Conservation (phyloP, 23 tunicate genomes). For the Oikopleura vanhoeffeni region DNA sequence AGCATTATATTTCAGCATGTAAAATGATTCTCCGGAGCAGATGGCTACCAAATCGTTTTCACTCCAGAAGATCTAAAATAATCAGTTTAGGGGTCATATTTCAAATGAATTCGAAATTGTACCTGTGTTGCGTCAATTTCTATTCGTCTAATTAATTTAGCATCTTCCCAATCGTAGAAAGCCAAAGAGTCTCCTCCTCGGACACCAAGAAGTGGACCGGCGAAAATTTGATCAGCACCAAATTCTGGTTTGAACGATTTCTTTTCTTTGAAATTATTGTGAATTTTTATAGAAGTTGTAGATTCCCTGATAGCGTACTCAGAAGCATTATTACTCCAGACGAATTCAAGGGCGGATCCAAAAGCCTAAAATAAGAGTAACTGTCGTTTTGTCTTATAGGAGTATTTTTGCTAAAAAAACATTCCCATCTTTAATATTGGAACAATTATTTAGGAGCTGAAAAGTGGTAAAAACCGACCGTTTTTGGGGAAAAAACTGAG, state of each 20-base stretch:
- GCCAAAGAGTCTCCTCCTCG: conserved; percentile 61
- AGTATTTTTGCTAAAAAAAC: too few relatives aligned
- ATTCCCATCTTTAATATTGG: too few relatives aligned
- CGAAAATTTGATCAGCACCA: conserved; percentile 78
- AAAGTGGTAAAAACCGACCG: too few relatives aligned
- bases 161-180: conserved; percentile 67
- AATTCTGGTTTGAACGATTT: conserved; percentile 89
- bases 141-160: conserved; percentile 55
- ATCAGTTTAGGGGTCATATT: neutral
- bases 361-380: neutral
- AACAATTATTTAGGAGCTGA: too few relatives aligned
- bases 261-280: conserved; percentile 44
- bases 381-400: too few relatives aligned
- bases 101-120: too few relatives aligned
- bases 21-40: conserved; percentile 62
- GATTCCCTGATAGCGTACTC: conserved; percentile 93
- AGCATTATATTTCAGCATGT: conserved; percentile 56
- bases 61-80: conserved; percentile 57
- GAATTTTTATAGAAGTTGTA: conserved; percentile 33
- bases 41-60: conserved; percentile 77
- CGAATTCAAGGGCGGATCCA: conserved; percentile 57
- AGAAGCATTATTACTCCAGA: conserved; percentile 72
- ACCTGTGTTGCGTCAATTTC: conserved; percentile 76
- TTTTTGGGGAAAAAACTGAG: too few relatives aligned
- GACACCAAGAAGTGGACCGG: conserved; percentile 72